Evolutionary conservation across 2,888 invertebrate genomes (phyloP).

Genomic region (Ormyrus nitidulus): DNA sequence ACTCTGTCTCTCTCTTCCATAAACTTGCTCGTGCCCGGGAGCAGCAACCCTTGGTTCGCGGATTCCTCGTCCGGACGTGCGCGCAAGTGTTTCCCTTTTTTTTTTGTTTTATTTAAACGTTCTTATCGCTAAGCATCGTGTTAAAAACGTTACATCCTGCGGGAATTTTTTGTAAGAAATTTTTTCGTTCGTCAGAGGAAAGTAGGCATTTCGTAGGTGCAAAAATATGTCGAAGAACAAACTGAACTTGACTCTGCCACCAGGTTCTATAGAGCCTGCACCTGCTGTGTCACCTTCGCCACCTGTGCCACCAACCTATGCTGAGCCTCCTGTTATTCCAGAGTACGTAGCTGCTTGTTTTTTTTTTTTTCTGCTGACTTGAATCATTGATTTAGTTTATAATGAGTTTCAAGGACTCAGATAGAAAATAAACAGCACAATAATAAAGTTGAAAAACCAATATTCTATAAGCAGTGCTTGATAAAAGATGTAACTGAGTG

Average conservation of each 20-base stretch:
- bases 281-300: slow-evolving; percentile 77
- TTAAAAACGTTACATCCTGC: too few species aligned
- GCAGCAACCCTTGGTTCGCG: too few species aligned
- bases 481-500: neutral
- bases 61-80: too few species aligned
- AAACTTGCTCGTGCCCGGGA: too few species aligned
- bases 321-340: slow-evolving; percentile 71
- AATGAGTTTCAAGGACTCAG: slow-evolving; percentile 46
- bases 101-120: too few species aligned
- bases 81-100: too few species aligned
- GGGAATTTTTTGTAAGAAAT: too few species aligned
- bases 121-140: too few species aligned
- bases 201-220: too few species aligned
- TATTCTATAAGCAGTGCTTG: neutral
- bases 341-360: slow-evolving; percentile 64
- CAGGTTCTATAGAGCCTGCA: slow-evolving; percentile 89
- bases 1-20: neutral
- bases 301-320: slow-evolving; percentile 76
- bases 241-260: slow-evolving; percentile 91
- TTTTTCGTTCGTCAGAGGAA: too few species aligned
- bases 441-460: neutral
- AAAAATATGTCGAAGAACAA: slow-evolving; percentile 90
- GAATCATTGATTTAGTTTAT: slow-evolving; percentile 26
- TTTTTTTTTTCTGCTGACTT: neutral
- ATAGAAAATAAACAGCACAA: neutral